Evolutionary conservation across 2,888 invertebrate species (phyloP).

Genomic region (Atherix ibis): DNA sequence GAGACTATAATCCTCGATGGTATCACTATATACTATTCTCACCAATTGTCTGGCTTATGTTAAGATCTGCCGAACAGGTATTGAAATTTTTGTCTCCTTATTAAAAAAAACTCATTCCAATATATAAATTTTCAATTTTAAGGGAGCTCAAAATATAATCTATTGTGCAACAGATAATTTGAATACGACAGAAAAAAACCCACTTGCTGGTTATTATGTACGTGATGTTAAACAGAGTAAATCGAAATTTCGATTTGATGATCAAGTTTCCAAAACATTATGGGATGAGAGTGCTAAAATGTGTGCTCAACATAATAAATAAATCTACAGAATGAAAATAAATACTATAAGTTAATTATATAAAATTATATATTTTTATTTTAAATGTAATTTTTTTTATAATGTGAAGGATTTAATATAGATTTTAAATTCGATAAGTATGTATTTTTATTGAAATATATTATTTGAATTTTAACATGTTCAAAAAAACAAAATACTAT

Average conservation of each 20-base stretch:
- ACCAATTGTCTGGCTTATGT: constrained; percentile 52
- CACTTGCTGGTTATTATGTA: constrained; percentile 56
- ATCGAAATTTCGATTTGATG: constrained; percentile 44
- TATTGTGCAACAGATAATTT: constrained; percentile 54
- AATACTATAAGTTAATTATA: too few species aligned
- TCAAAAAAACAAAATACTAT: too few species aligned
- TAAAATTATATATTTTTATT: too few species aligned
- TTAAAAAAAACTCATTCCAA: constrained; percentile 1
- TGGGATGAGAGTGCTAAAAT: constrained; percentile 54
- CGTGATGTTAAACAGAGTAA: constrained; percentile 51
- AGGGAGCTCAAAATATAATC: constrained; percentile 68
- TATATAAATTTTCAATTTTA: constrained; percentile 15
- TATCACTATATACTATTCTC: constrained; percentile 54
- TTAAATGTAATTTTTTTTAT: too few species aligned
- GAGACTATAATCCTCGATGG: constrained; percentile 44
- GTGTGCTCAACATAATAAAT: too few species aligned
- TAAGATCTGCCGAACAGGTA: constrained; percentile 59
- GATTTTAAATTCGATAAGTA: too few species aligned
- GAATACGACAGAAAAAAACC: constrained; percentile 19
- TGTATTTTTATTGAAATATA: too few species aligned
- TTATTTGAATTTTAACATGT: too few species aligned
- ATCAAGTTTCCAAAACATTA: constrained; percentile 44
- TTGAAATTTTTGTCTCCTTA: constrained; percentile 15
- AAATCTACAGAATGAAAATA: too few species aligned
- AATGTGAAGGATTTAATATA: too few species aligned